Base-by-base conservation (phyloP, 2,797 vertebrate species). In the Erethizon dorsatum region DNA sequence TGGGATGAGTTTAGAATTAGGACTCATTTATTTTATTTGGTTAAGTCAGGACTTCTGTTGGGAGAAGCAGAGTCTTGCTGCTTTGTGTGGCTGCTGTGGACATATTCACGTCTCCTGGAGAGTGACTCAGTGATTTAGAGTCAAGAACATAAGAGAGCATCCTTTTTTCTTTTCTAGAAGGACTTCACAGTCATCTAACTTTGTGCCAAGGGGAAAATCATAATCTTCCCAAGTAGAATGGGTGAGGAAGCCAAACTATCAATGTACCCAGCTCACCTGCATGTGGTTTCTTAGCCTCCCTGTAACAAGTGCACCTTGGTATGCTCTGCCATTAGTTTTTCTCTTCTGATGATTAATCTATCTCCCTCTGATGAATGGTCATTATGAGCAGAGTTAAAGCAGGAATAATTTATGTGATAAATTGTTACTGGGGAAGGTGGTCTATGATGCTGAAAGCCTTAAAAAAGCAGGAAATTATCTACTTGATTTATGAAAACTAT, bases 331-430 rank as follows among this genome's bases (percentile, higher is more conserved):
- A 1, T 89, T 59, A 10, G 14, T 54, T 13, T 37, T 26, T 56
- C 77, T 94, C 59, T 93, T 65, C 91, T 56, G 67, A 85, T 97
- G 47, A 93, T 97, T 59, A 94, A 52, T 28, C 12, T 87, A 2
- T 90, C 93, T 17, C 50, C 77, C 84, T 6, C 69, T 95, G 90
- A 94, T 57, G 96, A 92, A 84, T 95, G 96, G 91, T 83, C 50
- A 59, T 91, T 95, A 57, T 79, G 91, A 95, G 63, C 78, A 83
- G 3, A 85, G 94, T 91, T 90, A 94, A 94, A 95, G 47, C 52
- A 90, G 90, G 22, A 57, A 95, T 17, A 31, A 91, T 96, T 45
- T 71, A 97, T 96, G 80, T 75, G 83, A 90, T 83, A 93, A 93
- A 87, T 59, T 95, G 69, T 96, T 97, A 83, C 10, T 86, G 4